Evolutionary conservation across 2,113 vertebrate species (phyloP).

Genomic region (Sinocyclocheilus grahami): DNA sequence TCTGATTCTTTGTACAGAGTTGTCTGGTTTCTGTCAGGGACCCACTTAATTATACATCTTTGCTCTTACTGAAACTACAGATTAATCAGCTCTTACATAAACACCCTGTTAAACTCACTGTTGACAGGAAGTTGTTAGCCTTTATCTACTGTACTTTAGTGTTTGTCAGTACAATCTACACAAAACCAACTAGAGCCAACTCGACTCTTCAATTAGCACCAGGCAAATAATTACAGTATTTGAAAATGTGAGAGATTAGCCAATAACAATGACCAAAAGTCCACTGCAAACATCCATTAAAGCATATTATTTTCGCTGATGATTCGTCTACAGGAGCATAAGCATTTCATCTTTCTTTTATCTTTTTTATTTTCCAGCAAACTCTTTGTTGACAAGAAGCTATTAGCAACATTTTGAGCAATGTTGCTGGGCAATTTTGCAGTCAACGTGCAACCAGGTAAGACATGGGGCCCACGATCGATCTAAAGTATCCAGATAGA

Average conservation of each 20-base stretch:
- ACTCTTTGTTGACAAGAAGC: not conserved
- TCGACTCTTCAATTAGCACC: not conserved
- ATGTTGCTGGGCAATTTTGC: no score
- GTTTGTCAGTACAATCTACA: not conserved
- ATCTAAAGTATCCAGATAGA: no score
- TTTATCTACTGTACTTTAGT: not conserved
- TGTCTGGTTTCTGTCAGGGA: no score
- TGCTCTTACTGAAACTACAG: no score
- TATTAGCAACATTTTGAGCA: no score
- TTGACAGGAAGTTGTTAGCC: not conserved
- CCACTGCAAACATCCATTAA: conserved; percentile 2
- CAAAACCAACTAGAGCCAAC: not conserved
- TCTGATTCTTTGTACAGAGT: no score
- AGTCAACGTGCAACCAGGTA: no score
- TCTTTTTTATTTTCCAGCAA: not conserved
- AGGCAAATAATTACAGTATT: not conserved
- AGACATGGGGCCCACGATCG: no score
- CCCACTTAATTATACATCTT: no score
- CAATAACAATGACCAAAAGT: not conserved
- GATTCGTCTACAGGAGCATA: not conserved
- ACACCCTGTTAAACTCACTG: not conserved
- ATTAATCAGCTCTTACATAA: no score
- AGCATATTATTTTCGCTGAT: not conserved
- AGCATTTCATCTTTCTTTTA: not conserved
- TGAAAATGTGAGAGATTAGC: no score